Conservation (phyloP, 2,888 invertebrate genomes). For the Caenorhabditis sp. region DNA sequence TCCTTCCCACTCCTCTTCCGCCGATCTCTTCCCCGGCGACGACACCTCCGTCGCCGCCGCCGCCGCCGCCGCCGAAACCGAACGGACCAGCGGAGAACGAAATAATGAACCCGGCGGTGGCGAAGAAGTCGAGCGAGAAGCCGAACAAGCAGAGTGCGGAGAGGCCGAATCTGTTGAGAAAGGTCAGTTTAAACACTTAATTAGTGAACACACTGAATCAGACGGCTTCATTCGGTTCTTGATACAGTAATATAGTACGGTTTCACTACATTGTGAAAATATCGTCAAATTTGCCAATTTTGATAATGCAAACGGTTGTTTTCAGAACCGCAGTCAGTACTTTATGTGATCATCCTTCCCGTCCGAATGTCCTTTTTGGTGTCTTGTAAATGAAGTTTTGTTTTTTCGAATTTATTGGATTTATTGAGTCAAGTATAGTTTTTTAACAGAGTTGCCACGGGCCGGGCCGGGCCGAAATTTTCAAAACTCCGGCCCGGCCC, state of each 20-base stretch:
- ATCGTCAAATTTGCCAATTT: no score
- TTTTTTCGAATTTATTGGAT: no score
- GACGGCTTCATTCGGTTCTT: no score
- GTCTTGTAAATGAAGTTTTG: no score
- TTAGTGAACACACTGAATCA: no score
- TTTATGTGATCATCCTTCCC: slow-evolving; percentile 17
- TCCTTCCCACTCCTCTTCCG: neutral
- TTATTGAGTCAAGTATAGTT: no score
- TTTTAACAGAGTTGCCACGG: no score
- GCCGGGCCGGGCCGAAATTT: no score
- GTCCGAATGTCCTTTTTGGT: no score
- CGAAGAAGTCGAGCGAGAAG: neutral
- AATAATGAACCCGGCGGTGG: neutral
- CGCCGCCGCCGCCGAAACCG: neutral
- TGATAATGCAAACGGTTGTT: neutral
- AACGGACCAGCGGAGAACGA: no score
- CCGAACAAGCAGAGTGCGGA: neutral
- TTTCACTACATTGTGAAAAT: neutral
- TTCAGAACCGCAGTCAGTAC: slow-evolving; percentile 8
- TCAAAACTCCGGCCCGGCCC: no score
- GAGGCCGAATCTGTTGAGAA: neutral
- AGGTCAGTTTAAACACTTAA: neutral
- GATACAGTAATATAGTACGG: no score
- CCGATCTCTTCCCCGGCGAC: neutral
- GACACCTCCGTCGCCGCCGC: neutral